These are phyloP conservation scores for Caenorhabditis latens DNA, from an alignment of 1,140 invertebrate species.

Conservation along the genomic window DNA sequence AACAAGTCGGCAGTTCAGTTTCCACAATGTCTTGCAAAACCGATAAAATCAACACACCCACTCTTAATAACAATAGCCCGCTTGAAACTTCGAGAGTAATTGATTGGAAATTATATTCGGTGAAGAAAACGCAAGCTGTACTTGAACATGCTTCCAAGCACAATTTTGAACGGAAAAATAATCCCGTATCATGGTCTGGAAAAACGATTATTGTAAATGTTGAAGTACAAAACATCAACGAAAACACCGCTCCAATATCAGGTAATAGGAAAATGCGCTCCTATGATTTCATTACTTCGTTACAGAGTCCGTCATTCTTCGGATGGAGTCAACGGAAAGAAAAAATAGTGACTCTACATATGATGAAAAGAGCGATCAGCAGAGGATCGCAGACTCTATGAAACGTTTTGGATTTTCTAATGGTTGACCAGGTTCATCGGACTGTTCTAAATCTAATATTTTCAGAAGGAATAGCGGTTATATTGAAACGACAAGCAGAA, in stretches of 20 bases:
- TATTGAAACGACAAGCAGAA: background rate
- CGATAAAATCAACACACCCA: too few relatives aligned
- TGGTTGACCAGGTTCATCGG: background rate
- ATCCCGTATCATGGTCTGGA: background rate
- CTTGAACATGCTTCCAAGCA: background rate
- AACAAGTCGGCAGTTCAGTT: background rate
- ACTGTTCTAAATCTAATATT: background rate
- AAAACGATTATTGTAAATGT: background rate
- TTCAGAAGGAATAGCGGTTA: slow-evolving; percentile 23
- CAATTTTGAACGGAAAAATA: background rate
- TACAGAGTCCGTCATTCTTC: too few relatives aligned
- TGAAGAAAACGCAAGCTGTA: background rate
- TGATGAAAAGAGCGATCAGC: background rate
- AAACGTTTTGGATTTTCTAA: background rate
- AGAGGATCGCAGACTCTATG: background rate
- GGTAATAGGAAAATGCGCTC: too few relatives aligned
- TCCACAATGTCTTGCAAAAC: background rate
- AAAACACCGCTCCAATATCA: too few relatives aligned
- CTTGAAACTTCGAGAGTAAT: background rate
- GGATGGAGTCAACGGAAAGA: too few relatives aligned
- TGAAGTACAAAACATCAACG: background rate
- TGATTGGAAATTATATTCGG: background rate
- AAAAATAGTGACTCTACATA: background rate
- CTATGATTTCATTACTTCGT: too few relatives aligned
- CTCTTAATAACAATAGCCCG: background rate